These are phyloP conservation scores for Geococcyx californianus DNA, from an alignment of 2,113 vertebrate species.

Conservation along the genomic window DNA sequence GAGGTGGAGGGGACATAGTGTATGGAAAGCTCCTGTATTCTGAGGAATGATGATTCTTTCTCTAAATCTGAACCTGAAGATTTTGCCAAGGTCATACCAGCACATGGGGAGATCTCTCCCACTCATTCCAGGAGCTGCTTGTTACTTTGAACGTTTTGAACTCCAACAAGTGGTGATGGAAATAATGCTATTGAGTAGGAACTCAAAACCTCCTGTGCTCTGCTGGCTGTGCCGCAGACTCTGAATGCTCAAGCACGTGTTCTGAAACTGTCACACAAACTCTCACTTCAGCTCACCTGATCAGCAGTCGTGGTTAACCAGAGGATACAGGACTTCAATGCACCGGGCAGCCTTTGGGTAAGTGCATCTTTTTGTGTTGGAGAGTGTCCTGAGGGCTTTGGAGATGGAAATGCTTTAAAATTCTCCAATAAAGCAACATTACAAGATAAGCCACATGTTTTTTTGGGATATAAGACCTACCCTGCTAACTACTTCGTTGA, in stretches of 20 bases:
- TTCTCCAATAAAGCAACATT: too few relatives aligned
- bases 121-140: not conserved
- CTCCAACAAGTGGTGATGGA: not conserved
- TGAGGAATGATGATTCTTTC: not conserved
- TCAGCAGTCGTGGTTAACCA: not conserved
- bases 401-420: too few relatives aligned
- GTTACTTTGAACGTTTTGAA: not conserved
- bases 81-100: not conserved
- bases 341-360: not conserved
- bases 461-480: too few relatives aligned
- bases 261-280: not conserved
- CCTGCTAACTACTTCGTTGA: too few relatives aligned
- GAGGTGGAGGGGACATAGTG: fast-evolving
- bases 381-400: not conserved
- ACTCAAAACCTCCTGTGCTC: not conserved
- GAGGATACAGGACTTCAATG: not conserved
- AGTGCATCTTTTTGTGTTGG: not conserved
- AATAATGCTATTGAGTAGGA: not conserved
- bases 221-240: not conserved
- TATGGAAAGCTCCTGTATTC: not conserved
- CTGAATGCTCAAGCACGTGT: not conserved
- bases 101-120: not conserved
- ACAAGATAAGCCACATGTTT: too few relatives aligned
- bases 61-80: not conserved
- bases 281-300: not conserved